These are phyloP conservation scores for Penelope pileata DNA, from an alignment of 2,113 vertebrate species.

Conservation along the genomic window DNA sequence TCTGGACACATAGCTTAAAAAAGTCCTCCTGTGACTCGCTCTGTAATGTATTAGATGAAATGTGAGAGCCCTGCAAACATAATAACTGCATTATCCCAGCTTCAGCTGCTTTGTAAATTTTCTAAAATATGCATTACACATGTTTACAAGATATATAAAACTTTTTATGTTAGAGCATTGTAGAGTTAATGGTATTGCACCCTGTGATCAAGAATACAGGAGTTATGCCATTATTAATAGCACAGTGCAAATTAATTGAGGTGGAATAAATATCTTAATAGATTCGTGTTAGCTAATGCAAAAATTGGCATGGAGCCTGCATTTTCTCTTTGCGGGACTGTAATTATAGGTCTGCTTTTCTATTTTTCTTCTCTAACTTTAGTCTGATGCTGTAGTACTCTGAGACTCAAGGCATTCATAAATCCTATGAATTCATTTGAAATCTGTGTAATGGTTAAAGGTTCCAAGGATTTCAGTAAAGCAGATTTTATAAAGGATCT, in stretches of 20 bases:
- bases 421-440: not conserved
- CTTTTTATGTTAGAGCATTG: not conserved
- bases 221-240: not conserved
- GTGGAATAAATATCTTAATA: conserved; percentile 3
- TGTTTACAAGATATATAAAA: not conserved
- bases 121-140: not conserved
- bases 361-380: not conserved
- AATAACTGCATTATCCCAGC: not conserved
- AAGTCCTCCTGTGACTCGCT: not conserved
- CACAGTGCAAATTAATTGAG: not conserved
- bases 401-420: not conserved
- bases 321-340: not conserved
- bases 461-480: not conserved
- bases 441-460: not conserved
- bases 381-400: not conserved
- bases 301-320: not conserved
- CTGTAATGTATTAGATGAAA: not conserved
- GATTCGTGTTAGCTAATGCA: conserved; percentile 24
- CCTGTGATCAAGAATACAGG: not conserved
- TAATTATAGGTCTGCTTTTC: conserved; percentile 15
- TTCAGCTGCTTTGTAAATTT: not conserved
- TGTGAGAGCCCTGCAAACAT: not conserved
- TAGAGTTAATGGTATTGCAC: not conserved
- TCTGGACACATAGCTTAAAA: not conserved
- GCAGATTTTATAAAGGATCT: not conserved